phyloP scores from a whole-genome alignment of 2,888 invertebrate species.

The Drosophila diplacantha region DNA sequence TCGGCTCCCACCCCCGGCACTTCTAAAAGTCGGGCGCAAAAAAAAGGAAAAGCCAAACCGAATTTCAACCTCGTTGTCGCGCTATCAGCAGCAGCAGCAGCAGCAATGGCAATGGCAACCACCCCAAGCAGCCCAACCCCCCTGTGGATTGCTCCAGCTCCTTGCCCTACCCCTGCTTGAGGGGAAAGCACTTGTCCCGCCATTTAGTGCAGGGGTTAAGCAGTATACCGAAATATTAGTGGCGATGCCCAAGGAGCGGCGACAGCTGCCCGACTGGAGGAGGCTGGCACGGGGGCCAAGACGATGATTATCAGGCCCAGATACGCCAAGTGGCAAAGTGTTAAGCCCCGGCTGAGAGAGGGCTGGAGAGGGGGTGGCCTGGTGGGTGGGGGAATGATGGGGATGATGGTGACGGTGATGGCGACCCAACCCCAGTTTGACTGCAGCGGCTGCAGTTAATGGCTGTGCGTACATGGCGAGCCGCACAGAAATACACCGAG shows the following conservation, averaged over 20 bases:
- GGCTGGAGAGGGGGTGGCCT: not conserved
- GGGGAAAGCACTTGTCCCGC: slow-evolving; percentile 64
- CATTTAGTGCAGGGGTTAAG: slow-evolving; percentile 72
- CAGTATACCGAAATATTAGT: slow-evolving; percentile 72
- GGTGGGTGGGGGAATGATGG: not conserved
- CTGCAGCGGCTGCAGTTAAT: slow-evolving; percentile 60
- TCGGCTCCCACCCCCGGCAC: slow-evolving; percentile 28
- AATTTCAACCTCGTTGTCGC: slow-evolving; percentile 45
- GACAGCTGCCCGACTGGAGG: slow-evolving; percentile 53
- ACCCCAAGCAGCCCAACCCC: slow-evolving; percentile 37
- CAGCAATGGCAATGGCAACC: slow-evolving; percentile 2
- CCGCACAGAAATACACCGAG: slow-evolving; percentile 16
- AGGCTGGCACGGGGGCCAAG: slow-evolving; percentile 10
- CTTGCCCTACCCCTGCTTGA: not conserved
- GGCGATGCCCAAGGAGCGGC: slow-evolving; percentile 48
- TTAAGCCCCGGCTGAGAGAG: slow-evolving; percentile 29
- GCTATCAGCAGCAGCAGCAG: slow-evolving; percentile 43
- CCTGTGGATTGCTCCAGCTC: slow-evolving; percentile 2
- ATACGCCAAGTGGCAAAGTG: slow-evolving; percentile 42
- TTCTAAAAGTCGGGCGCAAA: slow-evolving; percentile 26
- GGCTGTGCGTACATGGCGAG: slow-evolving; percentile 27
- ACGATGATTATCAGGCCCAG: slow-evolving; percentile 27
- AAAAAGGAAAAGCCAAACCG: slow-evolving; percentile 18
- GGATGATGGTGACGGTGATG: slow-evolving; percentile 19
- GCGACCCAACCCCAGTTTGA: slow-evolving; percentile 46